Percentiles rank a stretch among this genome's conserved stretches.
Evolutionary conservation across 2,888 invertebrate species (phyloP).

Genomic region (Lepidocyrtoides sp.): DNA sequence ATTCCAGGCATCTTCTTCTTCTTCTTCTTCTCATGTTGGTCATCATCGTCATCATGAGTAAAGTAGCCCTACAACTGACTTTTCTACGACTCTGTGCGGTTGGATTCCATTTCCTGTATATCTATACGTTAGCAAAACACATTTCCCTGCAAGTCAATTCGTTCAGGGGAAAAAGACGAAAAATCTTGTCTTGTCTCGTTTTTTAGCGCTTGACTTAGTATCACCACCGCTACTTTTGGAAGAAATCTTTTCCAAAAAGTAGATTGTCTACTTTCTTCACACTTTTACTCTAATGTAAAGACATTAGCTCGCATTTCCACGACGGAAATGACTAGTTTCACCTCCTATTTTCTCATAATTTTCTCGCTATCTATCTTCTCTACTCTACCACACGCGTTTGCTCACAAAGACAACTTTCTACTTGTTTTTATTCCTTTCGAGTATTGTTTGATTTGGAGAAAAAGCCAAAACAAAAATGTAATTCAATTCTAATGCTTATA

Average conservation of each 20-base stretch:
- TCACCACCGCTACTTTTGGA: not conserved
- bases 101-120: conserved; percentile 85
- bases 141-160: conserved; percentile 71
- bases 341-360: conserved; percentile 83
- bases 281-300: conserved; percentile 68
- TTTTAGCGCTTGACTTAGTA: conserved; percentile 72
- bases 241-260: conserved; percentile 12
- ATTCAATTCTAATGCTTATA: conserved; percentile 51
- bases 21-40: not conserved
- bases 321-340: conserved; percentile 85
- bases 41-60: conserved; percentile 62
- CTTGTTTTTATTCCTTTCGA: conserved; percentile 2
- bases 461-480: conserved; percentile 26
- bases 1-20: not conserved
- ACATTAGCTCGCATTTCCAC: conserved; percentile 85
- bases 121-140: conserved; percentile 76
- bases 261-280: not conserved
- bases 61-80: conserved; percentile 67
- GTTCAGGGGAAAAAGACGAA: conserved; percentile 73
- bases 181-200: conserved; percentile 77
- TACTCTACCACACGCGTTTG: conserved; percentile 49
- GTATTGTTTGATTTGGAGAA: not conserved
- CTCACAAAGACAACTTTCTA: conserved; percentile 50
- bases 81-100: conserved; percentile 81
- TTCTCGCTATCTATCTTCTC: conserved; percentile 79